phyloP scores from a whole-genome alignment of 2,113 vertebrate genomes.

The Leptodactylus fuscus region DNA sequence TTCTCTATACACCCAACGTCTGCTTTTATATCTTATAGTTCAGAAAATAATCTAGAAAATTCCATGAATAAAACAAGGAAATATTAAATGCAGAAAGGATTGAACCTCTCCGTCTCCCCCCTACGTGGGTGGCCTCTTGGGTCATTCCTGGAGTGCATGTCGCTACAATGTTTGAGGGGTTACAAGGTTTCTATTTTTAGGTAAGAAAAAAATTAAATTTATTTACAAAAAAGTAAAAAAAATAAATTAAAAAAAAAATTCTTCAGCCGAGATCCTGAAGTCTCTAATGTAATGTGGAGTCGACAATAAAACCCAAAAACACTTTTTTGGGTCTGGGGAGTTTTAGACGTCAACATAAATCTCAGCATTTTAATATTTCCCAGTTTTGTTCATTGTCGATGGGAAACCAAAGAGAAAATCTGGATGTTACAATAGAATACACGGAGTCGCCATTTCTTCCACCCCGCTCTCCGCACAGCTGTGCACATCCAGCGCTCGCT shows the following conservation, averaged over 20 bases:
- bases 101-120: too few relatives aligned
- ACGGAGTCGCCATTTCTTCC: background rate
- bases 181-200: background rate
- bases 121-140: too few relatives aligned
- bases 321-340: background rate
- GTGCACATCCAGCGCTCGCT: slow-evolving; percentile 1
- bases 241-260: too few relatives aligned
- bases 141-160: too few relatives aligned
- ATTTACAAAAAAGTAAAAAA: background rate
- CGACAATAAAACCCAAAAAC: background rate
- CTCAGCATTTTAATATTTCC: slow-evolving; percentile 18
- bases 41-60: background rate
- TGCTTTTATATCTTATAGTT: background rate
- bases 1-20: background rate
- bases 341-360: background rate
- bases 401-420: slow-evolving; percentile 37
- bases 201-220: background rate
- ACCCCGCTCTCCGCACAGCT: background rate
- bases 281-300: background rate
- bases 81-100: background rate
- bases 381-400: slow-evolving; percentile 37
- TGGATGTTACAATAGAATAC: slow-evolving; percentile 31
- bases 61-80: background rate
- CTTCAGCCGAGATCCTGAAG: background rate
- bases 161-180: too few relatives aligned